phyloP scores from a whole-genome alignment of 2,797 vertebrate genomes.

The Erpetoichthys calabaricus region DNA sequence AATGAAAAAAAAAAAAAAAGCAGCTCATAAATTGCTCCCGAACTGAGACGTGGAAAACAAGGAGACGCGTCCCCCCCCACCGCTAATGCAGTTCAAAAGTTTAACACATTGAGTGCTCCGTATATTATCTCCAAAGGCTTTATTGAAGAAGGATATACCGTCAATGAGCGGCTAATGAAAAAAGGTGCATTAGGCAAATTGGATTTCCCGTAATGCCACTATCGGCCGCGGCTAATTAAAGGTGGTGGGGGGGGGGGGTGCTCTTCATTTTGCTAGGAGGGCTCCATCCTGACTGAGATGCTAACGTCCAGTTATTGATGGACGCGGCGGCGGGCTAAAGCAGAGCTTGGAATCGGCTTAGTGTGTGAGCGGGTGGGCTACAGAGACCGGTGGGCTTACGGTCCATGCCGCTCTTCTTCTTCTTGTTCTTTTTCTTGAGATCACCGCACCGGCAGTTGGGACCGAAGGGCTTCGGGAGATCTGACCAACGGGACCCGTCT shows the following conservation, averaged over 20 bases:
- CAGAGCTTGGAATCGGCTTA: not conserved
- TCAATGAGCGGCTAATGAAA: not conserved
- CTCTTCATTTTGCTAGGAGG: no score
- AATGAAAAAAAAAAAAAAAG: no score
- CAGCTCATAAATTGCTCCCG: slow-evolving; percentile 6
- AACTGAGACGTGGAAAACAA: not conserved
- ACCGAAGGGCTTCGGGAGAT: no score
- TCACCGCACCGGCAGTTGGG: no score
- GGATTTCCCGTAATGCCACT: not conserved
- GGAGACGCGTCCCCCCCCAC: slow-evolving; percentile 7
- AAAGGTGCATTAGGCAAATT: slow-evolving; percentile 13
- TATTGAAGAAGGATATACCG: not conserved
- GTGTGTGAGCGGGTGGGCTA: not conserved
- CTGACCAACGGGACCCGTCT: no score
- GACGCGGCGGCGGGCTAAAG: not conserved
- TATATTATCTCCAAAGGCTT: slow-evolving; percentile 6
- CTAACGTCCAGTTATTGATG: slow-evolving; percentile 1
- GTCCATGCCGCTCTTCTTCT: no score
- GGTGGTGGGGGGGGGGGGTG: no score
- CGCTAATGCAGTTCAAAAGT: slow-evolving; percentile 11
- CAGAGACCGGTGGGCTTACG: no score
- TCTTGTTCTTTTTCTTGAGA: no score
- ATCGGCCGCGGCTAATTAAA: not conserved
- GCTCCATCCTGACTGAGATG: not conserved
- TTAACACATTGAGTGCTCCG: slow-evolving; percentile 11